Percentiles rank a stretch among this genome's conserved stretches.
Evolutionary conservation across 2,113 vertebrate genomes (phyloP).

Genomic region (Notarius quadriscutis): DNA sequence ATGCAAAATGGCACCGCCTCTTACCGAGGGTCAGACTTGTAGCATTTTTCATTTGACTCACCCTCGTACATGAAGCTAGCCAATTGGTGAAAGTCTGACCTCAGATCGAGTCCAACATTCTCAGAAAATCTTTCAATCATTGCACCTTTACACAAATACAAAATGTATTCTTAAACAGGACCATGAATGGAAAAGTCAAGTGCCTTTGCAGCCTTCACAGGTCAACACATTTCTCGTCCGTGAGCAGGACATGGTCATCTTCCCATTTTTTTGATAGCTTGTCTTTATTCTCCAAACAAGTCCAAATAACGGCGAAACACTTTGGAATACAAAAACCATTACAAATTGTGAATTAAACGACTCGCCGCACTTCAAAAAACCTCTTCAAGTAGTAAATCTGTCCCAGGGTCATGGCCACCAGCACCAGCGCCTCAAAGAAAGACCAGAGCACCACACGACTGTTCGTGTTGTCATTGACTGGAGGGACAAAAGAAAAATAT

Average conservation of each 20-base stretch:
- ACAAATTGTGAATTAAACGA: constrained; percentile 78
- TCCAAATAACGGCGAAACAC: constrained; percentile 35
- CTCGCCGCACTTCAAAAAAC: constrained; percentile 99
- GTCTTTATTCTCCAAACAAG: constrained; percentile 39
- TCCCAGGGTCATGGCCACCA: constrained; percentile 99
- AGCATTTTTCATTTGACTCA: background rate
- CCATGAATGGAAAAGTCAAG: background rate
- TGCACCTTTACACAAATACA: constrained; percentile 36
- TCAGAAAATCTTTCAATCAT: constrained; percentile 4
- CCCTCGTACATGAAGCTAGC: no score
- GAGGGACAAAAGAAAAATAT: constrained; percentile 37
- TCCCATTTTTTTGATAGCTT: constrained; percentile 2
- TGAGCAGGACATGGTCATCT: constrained; percentile 21
- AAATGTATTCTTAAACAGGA: constrained; percentile 15
- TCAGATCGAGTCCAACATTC: background rate
- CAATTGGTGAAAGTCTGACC: background rate
- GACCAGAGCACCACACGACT: constrained; percentile 99
- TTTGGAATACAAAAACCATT: constrained; percentile 37
- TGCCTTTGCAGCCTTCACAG: background rate
- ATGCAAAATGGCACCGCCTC: background rate
- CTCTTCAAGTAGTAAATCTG: constrained; percentile 99
- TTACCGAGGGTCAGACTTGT: background rate
- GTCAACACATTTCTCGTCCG: constrained; percentile 2
- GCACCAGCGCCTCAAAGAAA: constrained; percentile 97
- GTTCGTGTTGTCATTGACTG: constrained; percentile 99